These are phyloP conservation scores for Apodemia mormo DNA, from an alignment of 2,888 invertebrate species.

Conservation along the genomic window DNA sequence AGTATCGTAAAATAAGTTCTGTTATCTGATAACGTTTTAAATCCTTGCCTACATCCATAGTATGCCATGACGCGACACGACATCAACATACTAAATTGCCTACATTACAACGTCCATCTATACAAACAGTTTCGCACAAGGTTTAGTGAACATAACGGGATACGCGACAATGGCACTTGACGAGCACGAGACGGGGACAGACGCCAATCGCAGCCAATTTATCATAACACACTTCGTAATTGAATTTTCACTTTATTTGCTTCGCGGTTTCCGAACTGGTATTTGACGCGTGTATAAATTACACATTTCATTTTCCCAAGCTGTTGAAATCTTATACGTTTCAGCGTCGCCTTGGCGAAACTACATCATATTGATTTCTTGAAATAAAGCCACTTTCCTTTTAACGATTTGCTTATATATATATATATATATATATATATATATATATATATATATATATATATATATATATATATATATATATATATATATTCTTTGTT, in stretches of 20 bases:
- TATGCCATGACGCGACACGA: neutral
- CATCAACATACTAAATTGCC: neutral
- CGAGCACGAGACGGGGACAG: neutral
- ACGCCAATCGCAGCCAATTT: constrained; percentile 8
- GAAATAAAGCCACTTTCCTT: neutral
- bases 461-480: no score
- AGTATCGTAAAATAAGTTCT: no score
- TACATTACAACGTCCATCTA: neutral
- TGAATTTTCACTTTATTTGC: constrained; percentile 9
- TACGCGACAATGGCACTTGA: constrained; percentile 32
- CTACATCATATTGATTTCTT: neutral
- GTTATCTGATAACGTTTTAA: no score
- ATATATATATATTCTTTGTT: no score
- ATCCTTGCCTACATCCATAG: no score
- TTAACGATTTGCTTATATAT: neutral
- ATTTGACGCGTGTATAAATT: constrained; percentile 9
- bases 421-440: no score
- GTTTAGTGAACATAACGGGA: constrained; percentile 34
- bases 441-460: no score
- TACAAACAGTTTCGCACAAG: neutral
- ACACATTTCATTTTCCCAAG: neutral
- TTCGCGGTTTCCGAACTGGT: neutral
- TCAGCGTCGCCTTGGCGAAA: neutral
- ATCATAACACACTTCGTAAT: neutral
- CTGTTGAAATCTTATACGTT: neutral